A percentile compares a stretch with the other conserved stretches of the same genome.
Evolutionary conservation across 2,888 invertebrate species (phyloP).

Genomic region (Podabrus alpinus): DNA sequence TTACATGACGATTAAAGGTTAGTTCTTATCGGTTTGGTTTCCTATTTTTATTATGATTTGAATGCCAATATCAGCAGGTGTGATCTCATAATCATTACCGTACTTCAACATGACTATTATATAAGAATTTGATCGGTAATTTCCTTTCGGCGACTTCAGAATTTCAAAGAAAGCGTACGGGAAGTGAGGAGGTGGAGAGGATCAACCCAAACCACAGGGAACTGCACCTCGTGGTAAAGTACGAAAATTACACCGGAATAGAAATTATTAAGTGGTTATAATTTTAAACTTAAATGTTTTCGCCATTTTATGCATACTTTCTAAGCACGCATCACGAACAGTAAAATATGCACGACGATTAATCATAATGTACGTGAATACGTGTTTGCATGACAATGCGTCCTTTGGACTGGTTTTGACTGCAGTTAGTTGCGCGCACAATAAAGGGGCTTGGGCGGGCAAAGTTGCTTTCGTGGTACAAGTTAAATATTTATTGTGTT

Average conservation of each 20-base stretch:
- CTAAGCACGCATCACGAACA: slow-evolving; percentile 24
- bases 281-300: slow-evolving; percentile 7
- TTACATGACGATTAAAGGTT: neutral
- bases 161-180: too few relatives aligned
- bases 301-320: slow-evolving; percentile 19
- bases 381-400: slow-evolving; percentile 34
- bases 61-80: neutral
- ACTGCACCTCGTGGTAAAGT: neutral
- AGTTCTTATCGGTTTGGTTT: neutral
- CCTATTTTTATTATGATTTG: neutral
- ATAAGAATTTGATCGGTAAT: too few relatives aligned
- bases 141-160: too few relatives aligned
- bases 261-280: neutral
- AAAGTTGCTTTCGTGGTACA: slow-evolving; percentile 24
- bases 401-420: slow-evolving; percentile 21
- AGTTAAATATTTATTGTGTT: slow-evolving; percentile 26
- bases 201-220: too few relatives aligned
- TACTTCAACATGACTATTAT: neutral
- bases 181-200: too few relatives aligned
- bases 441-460: slow-evolving; percentile 27
- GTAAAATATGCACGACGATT: slow-evolving; percentile 27
- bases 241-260: neutral
- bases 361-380: slow-evolving; percentile 29
- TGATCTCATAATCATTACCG: neutral
- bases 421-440: slow-evolving; percentile 23